Base-by-base conservation (phyloP, 2,888 invertebrate genomes). In the Globia sparganii region DNA sequence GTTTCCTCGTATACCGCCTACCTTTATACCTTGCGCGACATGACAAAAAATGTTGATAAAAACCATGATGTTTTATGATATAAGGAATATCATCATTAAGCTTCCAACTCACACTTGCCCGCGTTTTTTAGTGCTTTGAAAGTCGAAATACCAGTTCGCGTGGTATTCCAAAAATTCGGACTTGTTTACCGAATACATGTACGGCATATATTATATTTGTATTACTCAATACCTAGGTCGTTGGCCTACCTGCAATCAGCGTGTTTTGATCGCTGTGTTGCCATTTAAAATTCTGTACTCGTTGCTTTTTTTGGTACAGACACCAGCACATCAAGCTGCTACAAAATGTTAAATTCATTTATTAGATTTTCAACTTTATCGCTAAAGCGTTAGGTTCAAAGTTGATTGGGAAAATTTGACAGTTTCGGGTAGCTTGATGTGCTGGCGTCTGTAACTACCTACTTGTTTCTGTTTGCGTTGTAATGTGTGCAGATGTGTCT, bases 151-250 rank as follows among this genome's bases (percentile, higher is more conserved):
- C 86, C 84, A 84, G 87, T 87, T 86, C 59, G 86, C 46, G 58
- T 62, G 88, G 91, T 81, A 91, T 91, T 83, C 81, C 34, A 89
- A 91, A 89, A 86, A 91, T 91, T 90, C 84, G 89, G 80, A 78
- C 89, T 88, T 80, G 87, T 88, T 80, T 78, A 43, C 56, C 72
- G 58, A 81, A 70, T 76, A 84, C 89, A 85, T 82, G 88, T 68
- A 58, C 78, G 13, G 86, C 78, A 87, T 87, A 88, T 81, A 85
- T 81, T 78, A 84, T 87, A 88, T 87, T 75, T 77, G 83, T 86
- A 84, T 91, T 88, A 88, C 88, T 84, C 87, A 90, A 89, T 86
- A 78, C 80, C 71, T 88, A 87, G 92, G 88, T 89, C 91, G 73
- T 85, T 84, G 90, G 87, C 90, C 86, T 66, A 87, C 81, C 86